These are phyloP conservation scores for Drosophila orosa DNA, from an alignment of 1,140 invertebrate species.

Conservation along the genomic window DNA sequence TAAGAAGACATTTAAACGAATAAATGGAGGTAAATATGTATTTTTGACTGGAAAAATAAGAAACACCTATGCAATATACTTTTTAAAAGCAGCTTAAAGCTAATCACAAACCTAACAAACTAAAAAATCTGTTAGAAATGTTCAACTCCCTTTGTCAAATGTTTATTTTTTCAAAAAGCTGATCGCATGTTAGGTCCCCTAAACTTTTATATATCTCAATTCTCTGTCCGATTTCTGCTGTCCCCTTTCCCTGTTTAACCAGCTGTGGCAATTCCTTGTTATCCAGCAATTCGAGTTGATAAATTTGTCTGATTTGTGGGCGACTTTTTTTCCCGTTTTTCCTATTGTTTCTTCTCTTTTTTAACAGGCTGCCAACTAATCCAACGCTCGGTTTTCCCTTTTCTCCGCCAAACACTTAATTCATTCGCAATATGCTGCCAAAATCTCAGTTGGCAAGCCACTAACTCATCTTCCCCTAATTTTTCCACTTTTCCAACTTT, in stretches of 20 bases:
- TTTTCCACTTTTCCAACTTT: not conserved
- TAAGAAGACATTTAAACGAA: too few relatives aligned
- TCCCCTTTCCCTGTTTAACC: not conserved
- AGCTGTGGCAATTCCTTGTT: slow-evolving; percentile 33
- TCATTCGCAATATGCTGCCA: slow-evolving; percentile 51
- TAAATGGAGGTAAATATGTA: too few relatives aligned
- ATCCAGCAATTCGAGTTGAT: slow-evolving; percentile 44
- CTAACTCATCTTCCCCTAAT: slow-evolving; percentile 42
- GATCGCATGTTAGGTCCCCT: slow-evolving; percentile 4
- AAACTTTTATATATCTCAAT: slow-evolving; percentile 10
- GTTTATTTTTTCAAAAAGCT: slow-evolving; percentile 3
- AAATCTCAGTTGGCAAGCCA: slow-evolving; percentile 63
- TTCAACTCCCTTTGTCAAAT: not conserved
- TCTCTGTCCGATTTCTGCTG: not conserved
- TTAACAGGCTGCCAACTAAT: slow-evolving; percentile 28
- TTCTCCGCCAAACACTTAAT: slow-evolving; percentile 27
- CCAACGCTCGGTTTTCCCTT: not conserved
- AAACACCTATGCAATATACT: not conserved
- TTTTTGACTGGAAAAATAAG: too few relatives aligned
- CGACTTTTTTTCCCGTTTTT: not conserved
- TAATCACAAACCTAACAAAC: not conserved
- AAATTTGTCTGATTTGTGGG: slow-evolving; percentile 48
- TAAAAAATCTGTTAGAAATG: not conserved
- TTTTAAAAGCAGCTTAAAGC: not conserved
- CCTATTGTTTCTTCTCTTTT: not conserved